phyloP scores from a whole-genome alignment of 2,888 invertebrate genomes.

The Tachina fera region DNA sequence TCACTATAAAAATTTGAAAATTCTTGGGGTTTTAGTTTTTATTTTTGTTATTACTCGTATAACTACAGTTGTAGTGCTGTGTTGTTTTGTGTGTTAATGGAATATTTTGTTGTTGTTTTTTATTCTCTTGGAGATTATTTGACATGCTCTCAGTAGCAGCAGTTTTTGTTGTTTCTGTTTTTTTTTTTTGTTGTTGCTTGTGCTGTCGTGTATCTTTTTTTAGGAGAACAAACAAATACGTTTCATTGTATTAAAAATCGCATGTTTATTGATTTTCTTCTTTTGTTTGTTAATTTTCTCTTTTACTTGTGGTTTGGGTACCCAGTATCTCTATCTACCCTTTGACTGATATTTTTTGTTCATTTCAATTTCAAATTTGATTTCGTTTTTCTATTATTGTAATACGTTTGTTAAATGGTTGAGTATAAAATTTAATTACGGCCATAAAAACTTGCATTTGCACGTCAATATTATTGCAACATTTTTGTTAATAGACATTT shows the following conservation, averaged over 20 bases:
- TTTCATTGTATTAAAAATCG: slow-evolving; percentile 38
- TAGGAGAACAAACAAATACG: slow-evolving; percentile 34
- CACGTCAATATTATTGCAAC: slow-evolving; percentile 27
- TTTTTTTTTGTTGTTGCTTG: no score
- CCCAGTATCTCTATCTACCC: neutral
- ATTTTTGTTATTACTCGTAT: slow-evolving; percentile 29
- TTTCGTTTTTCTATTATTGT: slow-evolving; percentile 14
- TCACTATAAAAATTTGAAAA: slow-evolving; percentile 33
- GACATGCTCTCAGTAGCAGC: neutral
- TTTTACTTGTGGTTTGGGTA: neutral
- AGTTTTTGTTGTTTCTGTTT: slow-evolving; percentile 4
- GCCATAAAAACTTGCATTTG: slow-evolving; percentile 40
- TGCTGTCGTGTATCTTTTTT: neutral
- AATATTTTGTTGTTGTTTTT: slow-evolving; percentile 27
- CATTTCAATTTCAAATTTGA: slow-evolving; percentile 44
- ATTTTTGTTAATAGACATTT: slow-evolving; percentile 38
- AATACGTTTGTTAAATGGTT: slow-evolving; percentile 45
- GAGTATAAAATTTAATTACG: slow-evolving; percentile 49
- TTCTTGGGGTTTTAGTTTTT: slow-evolving; percentile 52
- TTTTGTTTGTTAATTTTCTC: neutral
- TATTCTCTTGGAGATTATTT: neutral
- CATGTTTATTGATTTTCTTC: slow-evolving; percentile 36
- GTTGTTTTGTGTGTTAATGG: slow-evolving; percentile 23
- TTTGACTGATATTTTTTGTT: slow-evolving; percentile 7
- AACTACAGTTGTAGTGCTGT: slow-evolving; percentile 4